These are phyloP conservation scores for Drosophila albomicans DNA, from an alignment of 1,140 invertebrate genomes.

Conservation along the genomic window DNA sequence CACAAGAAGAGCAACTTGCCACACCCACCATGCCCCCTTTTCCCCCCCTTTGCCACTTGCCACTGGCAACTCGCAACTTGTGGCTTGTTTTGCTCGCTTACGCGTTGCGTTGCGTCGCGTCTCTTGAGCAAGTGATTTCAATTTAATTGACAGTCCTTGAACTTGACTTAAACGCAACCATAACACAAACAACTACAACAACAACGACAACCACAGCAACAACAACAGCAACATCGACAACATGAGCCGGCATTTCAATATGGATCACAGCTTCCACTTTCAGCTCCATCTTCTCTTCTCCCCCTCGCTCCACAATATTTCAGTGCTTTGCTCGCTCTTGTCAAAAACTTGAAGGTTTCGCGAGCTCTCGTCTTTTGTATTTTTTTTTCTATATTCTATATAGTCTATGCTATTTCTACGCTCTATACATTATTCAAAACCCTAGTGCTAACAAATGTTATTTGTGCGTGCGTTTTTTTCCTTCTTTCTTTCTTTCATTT, in stretches of 20 bases:
- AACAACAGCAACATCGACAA: conserved; percentile 39
- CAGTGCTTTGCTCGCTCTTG: background rate
- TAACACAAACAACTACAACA: conserved; percentile 34
- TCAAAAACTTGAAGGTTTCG: conserved; percentile 1
- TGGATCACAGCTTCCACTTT: conserved; percentile 41
- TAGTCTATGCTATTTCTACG: conserved; percentile 35
- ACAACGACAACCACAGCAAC: conserved; percentile 12
- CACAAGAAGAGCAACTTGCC: conserved; percentile 49
- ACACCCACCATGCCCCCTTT: conserved; percentile 8
- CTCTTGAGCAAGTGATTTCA: conserved; percentile 83
- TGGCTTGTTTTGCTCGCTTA: conserved; percentile 53
- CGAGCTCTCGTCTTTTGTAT: background rate
- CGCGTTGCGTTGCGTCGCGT: conserved; percentile 58
- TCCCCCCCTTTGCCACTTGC: background rate
- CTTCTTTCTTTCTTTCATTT: background rate
- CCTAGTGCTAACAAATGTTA: conserved; percentile 36
- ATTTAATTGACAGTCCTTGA: conserved; percentile 85
- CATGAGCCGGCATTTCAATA: conserved; percentile 39
- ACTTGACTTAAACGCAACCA: conserved; percentile 83
- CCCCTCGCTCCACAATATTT: background rate
- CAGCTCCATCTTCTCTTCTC: conserved; percentile 8
- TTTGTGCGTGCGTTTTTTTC: conserved; percentile 38
- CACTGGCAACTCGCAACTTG: conserved; percentile 12
- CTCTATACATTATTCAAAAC: conserved; percentile 47
- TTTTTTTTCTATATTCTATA: too few species aligned